Evolutionary conservation across 2,113 vertebrate genomes (phyloP), one percentile per base, ranked within the genome.

Genomic region (Stigmatopora argus): DNA sequence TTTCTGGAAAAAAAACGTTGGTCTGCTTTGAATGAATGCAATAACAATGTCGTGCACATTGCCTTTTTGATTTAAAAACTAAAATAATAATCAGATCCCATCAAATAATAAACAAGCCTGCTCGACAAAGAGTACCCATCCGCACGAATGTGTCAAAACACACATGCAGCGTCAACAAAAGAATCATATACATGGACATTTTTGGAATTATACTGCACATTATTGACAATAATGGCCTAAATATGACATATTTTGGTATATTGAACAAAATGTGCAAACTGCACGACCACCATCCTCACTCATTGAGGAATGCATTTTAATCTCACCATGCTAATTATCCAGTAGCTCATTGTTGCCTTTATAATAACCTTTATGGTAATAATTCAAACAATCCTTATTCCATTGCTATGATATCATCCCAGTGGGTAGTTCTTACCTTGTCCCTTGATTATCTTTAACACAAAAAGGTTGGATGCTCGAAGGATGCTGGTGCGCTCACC

Each of bases 401-500:
- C 12, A 23, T 21, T 3, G 38, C 23, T 57, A 21, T n/a, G 46
- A 51, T 5, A 11, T 21, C 0, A 21, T 35, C 10, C 14, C 11
- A 5, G 59, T 48, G 48, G 0, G 5, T n/a, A 45, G 0, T 53
- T 19, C 70, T 74, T 72, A 87, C 87, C 83, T 78, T 77, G 13
- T 62, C 10, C 46, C 23, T 31, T 41, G 41, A 26, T 73, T 55
- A 35, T 38, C 51, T n/a, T 19, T 13, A 18, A 46, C 19, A 55
- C 31, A 51, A 52, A 62, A 38, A 52, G 31, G 38, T 9, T 21
- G 8, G 15, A 56, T 69, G 35, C 59, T 71, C 62, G 23, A 47
- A 58, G 49, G 77, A 71, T 64, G 71, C 17, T 75, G 66, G n/a
- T 59, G 81, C 79, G 66, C 77, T 74, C 78, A 65, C 60, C 66